Evolutionary conservation across 2,113 vertebrate genomes (phyloP).

Genomic region (Pycnonotus jocosus): DNA sequence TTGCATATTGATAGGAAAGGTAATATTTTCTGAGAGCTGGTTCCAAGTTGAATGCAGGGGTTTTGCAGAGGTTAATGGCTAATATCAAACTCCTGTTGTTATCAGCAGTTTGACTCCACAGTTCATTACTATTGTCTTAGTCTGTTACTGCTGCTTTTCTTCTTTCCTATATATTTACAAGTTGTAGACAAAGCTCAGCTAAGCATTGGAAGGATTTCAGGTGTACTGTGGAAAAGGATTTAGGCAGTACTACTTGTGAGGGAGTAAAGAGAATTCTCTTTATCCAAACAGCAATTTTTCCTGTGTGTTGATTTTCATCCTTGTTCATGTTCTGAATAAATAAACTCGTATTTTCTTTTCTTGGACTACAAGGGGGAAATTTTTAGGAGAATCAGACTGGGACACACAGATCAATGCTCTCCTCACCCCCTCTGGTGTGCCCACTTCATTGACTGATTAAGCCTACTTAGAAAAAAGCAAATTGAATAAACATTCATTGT

Average conservation of each 20-base stretch:
- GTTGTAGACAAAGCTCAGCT: not conserved
- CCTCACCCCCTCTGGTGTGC: rapidly evolving
- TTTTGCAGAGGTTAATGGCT: constrained; percentile 28
- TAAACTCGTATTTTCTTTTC: not conserved
- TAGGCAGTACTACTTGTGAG: not conserved
- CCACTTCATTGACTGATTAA: not conserved
- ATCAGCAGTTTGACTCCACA: constrained; percentile 9
- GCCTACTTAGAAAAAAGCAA: not conserved
- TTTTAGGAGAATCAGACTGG: not conserved
- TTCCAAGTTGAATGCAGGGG: not conserved
- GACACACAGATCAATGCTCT: not conserved
- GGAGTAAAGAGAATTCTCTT: not conserved
- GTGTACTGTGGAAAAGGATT: not conserved
- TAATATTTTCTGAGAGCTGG: not conserved
- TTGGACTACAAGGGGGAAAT: not conserved
- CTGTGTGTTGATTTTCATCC: not conserved
- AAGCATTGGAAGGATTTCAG: not conserved
- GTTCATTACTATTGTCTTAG: constrained; percentile 21
- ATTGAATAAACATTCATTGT: not conserved
- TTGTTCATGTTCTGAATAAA: not conserved
- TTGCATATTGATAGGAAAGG: not conserved
- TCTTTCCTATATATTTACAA: not conserved
- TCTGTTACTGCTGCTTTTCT: not conserved
- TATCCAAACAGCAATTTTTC: not conserved
- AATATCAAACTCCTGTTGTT: constrained; percentile 34